Evolutionary conservation across 2,888 invertebrate genomes (phyloP).

Genomic region (Odiellus spinosus): DNA sequence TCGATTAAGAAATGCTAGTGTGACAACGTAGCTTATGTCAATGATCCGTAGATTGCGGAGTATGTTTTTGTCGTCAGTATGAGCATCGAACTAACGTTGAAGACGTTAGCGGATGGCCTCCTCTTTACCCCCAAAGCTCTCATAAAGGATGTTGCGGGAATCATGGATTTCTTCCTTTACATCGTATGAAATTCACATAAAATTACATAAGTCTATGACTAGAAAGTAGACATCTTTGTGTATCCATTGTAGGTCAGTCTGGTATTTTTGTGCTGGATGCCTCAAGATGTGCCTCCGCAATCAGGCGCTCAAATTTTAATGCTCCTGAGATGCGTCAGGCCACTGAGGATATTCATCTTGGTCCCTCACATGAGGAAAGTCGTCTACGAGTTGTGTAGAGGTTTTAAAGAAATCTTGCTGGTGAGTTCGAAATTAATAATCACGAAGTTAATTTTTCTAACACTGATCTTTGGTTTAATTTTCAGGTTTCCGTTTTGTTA

Average conservation of each 20-base stretch:
- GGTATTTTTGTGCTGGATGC: slow-evolving; percentile 94
- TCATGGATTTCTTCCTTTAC: slow-evolving; percentile 93
- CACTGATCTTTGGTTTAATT: too few relatives aligned
- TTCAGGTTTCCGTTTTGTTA: slow-evolving; percentile 78
- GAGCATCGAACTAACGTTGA: slow-evolving; percentile 87
- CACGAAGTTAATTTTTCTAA: not conserved
- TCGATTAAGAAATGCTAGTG: too few relatives aligned
- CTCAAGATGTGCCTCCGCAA: slow-evolving; percentile 70
- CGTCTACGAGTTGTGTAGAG: slow-evolving; percentile 91
- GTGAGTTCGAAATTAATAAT: slow-evolving; percentile 43
- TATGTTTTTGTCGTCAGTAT: slow-evolving; percentile 96
- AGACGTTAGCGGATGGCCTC: slow-evolving; percentile 90
- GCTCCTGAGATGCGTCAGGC: slow-evolving; percentile 90
- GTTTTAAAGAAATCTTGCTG: slow-evolving; percentile 94
- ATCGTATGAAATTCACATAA: slow-evolving; percentile 44
- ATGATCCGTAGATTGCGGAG: slow-evolving; percentile 49
- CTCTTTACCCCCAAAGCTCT: slow-evolving; percentile 99
- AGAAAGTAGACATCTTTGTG: too few relatives aligned
- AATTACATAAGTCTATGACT: too few relatives aligned
- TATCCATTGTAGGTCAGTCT: slow-evolving; percentile 57
- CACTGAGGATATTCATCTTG: slow-evolving; percentile 87
- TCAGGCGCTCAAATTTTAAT: slow-evolving; percentile 86
- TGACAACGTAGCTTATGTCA: too few relatives aligned
- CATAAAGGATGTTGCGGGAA: slow-evolving; percentile 90
- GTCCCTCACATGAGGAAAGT: slow-evolving; percentile 99